phyloP scores from a whole-genome alignment of 1,140 invertebrate genomes.

The Micrasema minimum region DNA sequence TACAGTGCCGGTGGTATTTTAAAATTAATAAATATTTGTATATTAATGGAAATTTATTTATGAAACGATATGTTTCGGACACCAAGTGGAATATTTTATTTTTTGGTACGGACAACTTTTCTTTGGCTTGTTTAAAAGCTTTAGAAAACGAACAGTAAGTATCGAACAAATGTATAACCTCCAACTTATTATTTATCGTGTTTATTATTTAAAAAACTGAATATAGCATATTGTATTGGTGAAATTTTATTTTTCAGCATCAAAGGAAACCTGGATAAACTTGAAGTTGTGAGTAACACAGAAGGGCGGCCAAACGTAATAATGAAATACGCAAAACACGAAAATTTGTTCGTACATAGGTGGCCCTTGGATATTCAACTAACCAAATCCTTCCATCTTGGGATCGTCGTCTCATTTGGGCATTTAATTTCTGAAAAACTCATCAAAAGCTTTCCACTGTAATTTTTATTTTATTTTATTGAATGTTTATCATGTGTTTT shows the following conservation, averaged over 20 bases:
- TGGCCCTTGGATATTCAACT: slow-evolving; percentile 67
- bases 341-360: slow-evolving; percentile 64
- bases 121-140: slow-evolving; percentile 70
- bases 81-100: slow-evolving; percentile 70
- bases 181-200: slow-evolving; percentile 13
- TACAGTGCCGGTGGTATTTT: slow-evolving; percentile 2
- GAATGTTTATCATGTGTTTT: no score
- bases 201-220: slow-evolving; percentile 33
- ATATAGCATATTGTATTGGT: slow-evolving; percentile 7
- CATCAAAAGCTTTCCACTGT: slow-evolving; percentile 74
- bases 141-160: slow-evolving; percentile 67
- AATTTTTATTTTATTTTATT: slow-evolving; percentile 56
- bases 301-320: slow-evolving; percentile 68
- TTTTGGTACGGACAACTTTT: slow-evolving; percentile 77
- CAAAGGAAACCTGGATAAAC: slow-evolving; percentile 57
- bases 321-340: slow-evolving; percentile 63
- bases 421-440: slow-evolving; percentile 73
- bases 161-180: slow-evolving; percentile 38
- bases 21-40: background rate
- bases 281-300: slow-evolving; percentile 72
- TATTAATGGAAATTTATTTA: background rate
- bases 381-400: slow-evolving; percentile 69
- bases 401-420: slow-evolving; percentile 79
- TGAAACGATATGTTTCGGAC: slow-evolving; percentile 6
- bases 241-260: slow-evolving; percentile 55